Evolutionary conservation across 2,113 vertebrate genomes (phyloP).

Genomic region (Larimichthys crocea): DNA sequence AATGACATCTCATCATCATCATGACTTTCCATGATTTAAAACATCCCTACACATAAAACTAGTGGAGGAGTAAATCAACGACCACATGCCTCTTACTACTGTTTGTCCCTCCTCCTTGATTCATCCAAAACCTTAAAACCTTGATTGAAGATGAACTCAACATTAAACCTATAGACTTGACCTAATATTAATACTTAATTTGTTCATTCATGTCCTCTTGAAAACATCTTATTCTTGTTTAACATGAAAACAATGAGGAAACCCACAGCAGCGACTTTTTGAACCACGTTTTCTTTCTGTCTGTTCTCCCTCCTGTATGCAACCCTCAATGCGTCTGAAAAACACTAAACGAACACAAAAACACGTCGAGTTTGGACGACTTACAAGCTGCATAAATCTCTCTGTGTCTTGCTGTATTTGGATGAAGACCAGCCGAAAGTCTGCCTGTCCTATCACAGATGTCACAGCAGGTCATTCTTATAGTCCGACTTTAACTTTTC

Average conservation of each 20-base stretch:
- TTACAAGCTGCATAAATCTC: neutral
- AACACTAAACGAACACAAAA: neutral
- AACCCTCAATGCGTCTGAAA: neutral
- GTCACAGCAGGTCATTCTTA: neutral
- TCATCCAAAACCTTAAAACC: neutral
- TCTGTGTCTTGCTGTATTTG: constrained; percentile 5
- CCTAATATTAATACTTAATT: neutral
- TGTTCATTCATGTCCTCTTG: neutral
- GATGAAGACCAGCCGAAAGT: constrained; percentile 2
- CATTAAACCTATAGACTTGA: neutral
- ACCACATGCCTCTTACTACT: neutral
- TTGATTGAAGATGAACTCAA: neutral
- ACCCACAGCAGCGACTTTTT: neutral
- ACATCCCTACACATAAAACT: too few species aligned
- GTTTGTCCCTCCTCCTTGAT: neutral
- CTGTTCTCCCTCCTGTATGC: neutral
- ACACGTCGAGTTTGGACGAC: neutral
- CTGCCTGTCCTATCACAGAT: neutral
- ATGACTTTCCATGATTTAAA: neutral
- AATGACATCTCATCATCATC: too few species aligned
- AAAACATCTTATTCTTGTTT: neutral
- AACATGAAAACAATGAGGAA: neutral
- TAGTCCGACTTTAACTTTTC: neutral
- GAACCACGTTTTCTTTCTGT: neutral
- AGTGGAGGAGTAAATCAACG: too few species aligned